phyloP scores from a whole-genome alignment of 2,797 vertebrate species.

The Micrastur ruficollis region DNA sequence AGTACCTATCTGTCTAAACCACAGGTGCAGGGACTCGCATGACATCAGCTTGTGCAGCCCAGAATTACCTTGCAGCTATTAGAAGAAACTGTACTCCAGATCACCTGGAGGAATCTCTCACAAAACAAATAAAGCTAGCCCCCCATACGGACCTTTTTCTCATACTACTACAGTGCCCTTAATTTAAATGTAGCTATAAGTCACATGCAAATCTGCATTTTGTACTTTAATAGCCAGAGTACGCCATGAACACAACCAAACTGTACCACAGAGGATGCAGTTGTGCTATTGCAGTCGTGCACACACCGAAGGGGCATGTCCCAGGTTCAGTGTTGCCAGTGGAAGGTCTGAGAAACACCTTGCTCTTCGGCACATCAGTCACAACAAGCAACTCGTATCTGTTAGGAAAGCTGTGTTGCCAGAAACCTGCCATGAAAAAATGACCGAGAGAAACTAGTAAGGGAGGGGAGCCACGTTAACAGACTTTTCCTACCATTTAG shows the following conservation, averaged over 20 bases:
- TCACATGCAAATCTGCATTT: background rate
- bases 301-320: background rate
- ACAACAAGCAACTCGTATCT: background rate
- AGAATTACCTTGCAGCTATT: background rate
- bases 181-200: background rate
- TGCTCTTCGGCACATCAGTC: background rate
- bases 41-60: background rate
- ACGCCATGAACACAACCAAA: background rate
- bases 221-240: background rate
- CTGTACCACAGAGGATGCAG: background rate
- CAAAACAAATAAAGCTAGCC: background rate
- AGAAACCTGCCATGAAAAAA: background rate
- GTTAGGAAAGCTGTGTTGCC: background rate
- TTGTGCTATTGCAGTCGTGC: background rate
- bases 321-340: background rate
- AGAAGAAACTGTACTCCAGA: background rate
- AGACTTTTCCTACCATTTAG: background rate
- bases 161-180: background rate
- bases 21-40: background rate
- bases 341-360: background rate
- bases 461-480: background rate
- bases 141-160: background rate
- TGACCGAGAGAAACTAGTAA: background rate
- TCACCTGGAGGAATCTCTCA: background rate
- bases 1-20: background rate